These are phyloP conservation scores for Lampropteryx suffumata DNA, from an alignment of 2,888 invertebrate genomes.

Conservation along the genomic window DNA sequence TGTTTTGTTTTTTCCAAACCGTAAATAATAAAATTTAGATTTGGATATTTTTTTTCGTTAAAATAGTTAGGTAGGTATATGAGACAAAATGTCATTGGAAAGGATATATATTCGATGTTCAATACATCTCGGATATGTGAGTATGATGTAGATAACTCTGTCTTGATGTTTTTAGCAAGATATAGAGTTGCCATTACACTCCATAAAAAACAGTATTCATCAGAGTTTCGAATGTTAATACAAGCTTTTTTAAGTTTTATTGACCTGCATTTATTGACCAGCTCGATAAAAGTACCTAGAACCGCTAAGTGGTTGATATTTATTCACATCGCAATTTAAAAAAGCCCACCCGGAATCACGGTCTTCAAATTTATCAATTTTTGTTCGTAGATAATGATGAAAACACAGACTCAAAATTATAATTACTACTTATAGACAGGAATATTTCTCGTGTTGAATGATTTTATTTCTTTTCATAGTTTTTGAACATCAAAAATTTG, in stretches of 20 bases:
- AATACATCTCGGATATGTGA: neutral
- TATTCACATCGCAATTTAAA: neutral
- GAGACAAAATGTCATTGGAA: neutral
- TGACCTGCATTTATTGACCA: neutral
- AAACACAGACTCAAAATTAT: neutral
- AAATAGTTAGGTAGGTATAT: too few relatives aligned
- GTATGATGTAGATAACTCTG: too few relatives aligned
- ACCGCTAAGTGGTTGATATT: neutral
- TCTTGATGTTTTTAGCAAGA: too few relatives aligned
- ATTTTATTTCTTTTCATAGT: neutral
- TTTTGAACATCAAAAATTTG: neutral
- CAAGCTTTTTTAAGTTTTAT: neutral
- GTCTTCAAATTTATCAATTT: neutral
- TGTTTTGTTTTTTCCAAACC: neutral
- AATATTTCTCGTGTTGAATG: neutral
- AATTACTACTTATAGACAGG: neutral
- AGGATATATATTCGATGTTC: neutral
- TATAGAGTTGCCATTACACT: neutral
- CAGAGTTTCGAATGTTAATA: too few relatives aligned
- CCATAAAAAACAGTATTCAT: neutral
- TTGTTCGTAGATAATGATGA: neutral
- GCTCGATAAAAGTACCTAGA: neutral
- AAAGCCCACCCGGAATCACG: neutral
- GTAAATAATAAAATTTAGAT: neutral
- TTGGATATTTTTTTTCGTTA: neutral